Evolutionary conservation across 2,888 invertebrate genomes (phyloP).

Genomic region (Eilema sororculum): DNA sequence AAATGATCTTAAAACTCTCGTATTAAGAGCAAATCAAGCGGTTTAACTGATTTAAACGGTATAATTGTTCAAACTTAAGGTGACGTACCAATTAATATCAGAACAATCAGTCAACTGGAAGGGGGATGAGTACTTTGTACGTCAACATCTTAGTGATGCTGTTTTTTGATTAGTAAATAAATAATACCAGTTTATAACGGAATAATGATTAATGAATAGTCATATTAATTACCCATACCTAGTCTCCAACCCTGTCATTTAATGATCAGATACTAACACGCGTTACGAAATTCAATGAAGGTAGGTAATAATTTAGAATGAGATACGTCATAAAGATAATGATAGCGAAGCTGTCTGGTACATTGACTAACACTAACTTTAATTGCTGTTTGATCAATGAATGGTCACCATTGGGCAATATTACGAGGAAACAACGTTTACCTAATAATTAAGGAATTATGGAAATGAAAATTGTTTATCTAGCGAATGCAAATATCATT

Average conservation of each 20-base stretch:
- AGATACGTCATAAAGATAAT: constrained; percentile 45
- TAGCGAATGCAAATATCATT: constrained; percentile 17
- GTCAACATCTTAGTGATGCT: no score
- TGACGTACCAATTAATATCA: no score
- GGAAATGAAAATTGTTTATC: constrained; percentile 34
- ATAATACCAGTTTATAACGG: background rate
- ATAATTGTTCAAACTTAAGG: no score
- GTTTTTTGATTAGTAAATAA: background rate
- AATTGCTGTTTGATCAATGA: constrained; percentile 39
- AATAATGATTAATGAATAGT: background rate
- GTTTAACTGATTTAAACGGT: no score
- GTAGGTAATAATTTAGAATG: constrained; percentile 38
- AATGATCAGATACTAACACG: background rate
- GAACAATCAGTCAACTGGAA: no score
- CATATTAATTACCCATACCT: background rate
- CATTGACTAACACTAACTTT: constrained; percentile 29
- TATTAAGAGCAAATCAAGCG: no score
- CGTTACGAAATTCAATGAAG: constrained; percentile 29
- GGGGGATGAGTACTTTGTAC: no score
- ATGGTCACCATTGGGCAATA: constrained; percentile 36
- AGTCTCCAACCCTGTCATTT: background rate
- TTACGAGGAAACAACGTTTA: constrained; percentile 28
- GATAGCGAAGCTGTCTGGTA: constrained; percentile 19
- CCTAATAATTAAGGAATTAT: constrained; percentile 34
- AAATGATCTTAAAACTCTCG: no score